A percentile compares a stretch with the other conserved stretches of the same genome.
Evolutionary conservation across 2,113 vertebrate species (phyloP).

Genomic region (Kobus ellipsiprymnus): DNA sequence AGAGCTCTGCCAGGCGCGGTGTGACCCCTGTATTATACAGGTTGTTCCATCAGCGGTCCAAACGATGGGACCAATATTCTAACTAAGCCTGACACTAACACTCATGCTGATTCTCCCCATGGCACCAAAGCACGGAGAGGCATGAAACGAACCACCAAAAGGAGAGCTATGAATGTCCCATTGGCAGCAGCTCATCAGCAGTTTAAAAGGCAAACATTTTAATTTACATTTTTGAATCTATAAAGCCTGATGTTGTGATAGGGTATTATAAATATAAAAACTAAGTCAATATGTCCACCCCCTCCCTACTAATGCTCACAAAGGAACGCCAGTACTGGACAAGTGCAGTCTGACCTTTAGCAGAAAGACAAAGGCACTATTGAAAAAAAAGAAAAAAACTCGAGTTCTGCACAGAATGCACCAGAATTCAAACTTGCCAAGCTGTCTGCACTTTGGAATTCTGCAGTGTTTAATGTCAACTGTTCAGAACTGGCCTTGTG

Average conservation of each 20-base stretch:
- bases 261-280: conserved; percentile 3
- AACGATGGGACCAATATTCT: background rate
- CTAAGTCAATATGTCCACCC: background rate
- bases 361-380: conserved; percentile 69
- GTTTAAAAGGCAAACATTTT: background rate
- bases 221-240: background rate
- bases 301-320: background rate
- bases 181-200: background rate
- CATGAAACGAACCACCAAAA: background rate
- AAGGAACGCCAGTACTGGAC: conserved; percentile 9
- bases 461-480: conserved; percentile 68
- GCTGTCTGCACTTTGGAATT: conserved; percentile 67
- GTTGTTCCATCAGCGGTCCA: background rate
- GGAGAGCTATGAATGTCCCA: background rate
- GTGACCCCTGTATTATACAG: background rate
- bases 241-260: background rate
- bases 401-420: conserved; percentile 70
- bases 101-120: background rate
- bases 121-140: background rate
- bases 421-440: conserved; percentile 65
- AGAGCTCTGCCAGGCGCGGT: background rate
- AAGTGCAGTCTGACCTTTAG: conserved; percentile 68
- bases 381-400: conserved; percentile 40
- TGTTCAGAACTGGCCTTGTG: conserved; percentile 21
- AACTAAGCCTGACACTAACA: background rate